Conservation (phyloP, 2,113 vertebrate species). For the Amphilophus citrinellus region DNA sequence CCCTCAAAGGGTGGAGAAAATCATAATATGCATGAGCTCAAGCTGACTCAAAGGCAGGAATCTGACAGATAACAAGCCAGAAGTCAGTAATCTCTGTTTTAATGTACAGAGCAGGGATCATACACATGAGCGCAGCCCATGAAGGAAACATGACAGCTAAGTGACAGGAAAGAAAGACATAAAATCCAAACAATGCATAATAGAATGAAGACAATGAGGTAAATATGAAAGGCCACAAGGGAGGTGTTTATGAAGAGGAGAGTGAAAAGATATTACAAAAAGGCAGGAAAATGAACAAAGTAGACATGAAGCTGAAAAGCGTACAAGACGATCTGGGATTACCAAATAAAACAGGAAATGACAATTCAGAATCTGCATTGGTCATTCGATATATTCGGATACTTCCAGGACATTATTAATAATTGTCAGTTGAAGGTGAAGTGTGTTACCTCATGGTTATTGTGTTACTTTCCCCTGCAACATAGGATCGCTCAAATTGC, state of each 20-base stretch:
- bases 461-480: neutral
- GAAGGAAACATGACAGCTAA: neutral
- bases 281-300: neutral
- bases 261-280: neutral
- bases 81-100: constrained; percentile 3
- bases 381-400: neutral
- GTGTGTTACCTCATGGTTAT: neutral
- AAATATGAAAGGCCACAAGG: neutral
- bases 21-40: neutral
- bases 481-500: too few species aligned
- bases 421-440: neutral
- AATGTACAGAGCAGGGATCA: neutral
- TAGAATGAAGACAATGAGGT: neutral
- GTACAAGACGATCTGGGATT: neutral
- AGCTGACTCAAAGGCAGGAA: neutral
- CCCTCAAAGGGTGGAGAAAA: neutral
- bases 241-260: neutral
- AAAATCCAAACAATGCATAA: neutral
- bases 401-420: neutral
- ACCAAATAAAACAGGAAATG: neutral
- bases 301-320: neutral
- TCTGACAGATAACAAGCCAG: neutral
- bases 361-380: too few species aligned
- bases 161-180: neutral
- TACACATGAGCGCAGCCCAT: neutral